These are phyloP conservation scores for Platichthys flesus DNA, from an alignment of 2,113 vertebrate genomes.

Conservation along the genomic window DNA sequence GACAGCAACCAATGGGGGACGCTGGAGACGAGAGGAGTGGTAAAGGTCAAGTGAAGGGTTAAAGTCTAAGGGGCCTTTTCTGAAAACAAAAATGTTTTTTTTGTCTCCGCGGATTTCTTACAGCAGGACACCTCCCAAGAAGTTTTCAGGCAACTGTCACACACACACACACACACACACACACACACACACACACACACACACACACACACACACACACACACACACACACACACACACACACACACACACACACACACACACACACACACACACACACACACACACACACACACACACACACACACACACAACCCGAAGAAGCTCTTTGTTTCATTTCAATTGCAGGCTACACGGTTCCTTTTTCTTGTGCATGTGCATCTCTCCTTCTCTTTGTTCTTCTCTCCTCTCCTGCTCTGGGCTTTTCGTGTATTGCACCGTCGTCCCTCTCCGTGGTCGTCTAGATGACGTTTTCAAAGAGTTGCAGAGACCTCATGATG, in stretches of 20 bases:
- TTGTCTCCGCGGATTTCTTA: conserved; percentile 32
- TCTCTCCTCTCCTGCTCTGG: conserved; percentile 5
- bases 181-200: background rate
- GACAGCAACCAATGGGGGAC: conserved; percentile 31
- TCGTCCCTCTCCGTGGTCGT: conserved; percentile 3
- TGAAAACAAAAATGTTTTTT: conserved; percentile 19
- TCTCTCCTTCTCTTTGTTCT: conserved; percentile 17
- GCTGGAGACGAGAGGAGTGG: conserved; percentile 27
- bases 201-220: conserved; percentile 7
- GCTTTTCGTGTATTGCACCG: conserved; percentile 14
- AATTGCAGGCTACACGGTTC: conserved; percentile 16
- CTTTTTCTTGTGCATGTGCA: conserved; percentile 7
- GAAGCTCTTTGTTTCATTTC: conserved; percentile 23
- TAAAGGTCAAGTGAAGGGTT: conserved; percentile 46
- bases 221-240: background rate
- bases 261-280: background rate
- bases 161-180: background rate
- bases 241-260: conserved; percentile 9
- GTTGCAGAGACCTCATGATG: conserved; percentile 96
- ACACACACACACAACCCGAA: conserved; percentile 13
- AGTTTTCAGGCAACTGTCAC: conserved; percentile 18
- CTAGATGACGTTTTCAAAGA: conserved; percentile 98
- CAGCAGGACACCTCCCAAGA: conserved; percentile 25
- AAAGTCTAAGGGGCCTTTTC: conserved; percentile 36
- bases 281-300: background rate